Conservation (phyloP, 2,888 invertebrate species). For the Agrochola lota region DNA sequence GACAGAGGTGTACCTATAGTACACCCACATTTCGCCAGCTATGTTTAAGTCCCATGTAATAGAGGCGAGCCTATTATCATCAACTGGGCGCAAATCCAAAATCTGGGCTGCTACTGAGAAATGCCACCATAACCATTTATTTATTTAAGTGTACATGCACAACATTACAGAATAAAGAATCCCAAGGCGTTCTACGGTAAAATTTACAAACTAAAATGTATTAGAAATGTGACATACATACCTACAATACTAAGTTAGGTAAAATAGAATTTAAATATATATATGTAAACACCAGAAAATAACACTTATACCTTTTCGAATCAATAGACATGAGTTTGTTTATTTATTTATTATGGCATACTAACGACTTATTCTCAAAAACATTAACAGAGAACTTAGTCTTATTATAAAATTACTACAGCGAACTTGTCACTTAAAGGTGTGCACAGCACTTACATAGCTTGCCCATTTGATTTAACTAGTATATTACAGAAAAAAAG, state of each 20-base stretch:
- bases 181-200: neutral
- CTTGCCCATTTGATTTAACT: no score
- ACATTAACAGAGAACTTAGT: no score
- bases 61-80: neutral
- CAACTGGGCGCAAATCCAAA: neutral
- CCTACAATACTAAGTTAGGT: neutral
- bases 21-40: neutral
- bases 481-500: no score
- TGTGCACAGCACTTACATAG: no score
- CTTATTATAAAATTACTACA: no score
- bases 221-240: neutral
- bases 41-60: neutral
- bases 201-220: no score
- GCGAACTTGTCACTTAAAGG: no score
- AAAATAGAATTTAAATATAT: neutral
- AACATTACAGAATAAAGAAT: neutral
- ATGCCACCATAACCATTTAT: neutral
- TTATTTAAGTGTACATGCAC: neutral
- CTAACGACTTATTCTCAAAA: no score
- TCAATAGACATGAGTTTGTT: no score
- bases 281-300: no score
- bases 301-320: neutral
- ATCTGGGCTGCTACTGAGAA: neutral
- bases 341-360: no score
- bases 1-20: neutral